Evolutionary conservation across 1,140 invertebrate genomes (phyloP).

Genomic region (Ephestia elutella): DNA sequence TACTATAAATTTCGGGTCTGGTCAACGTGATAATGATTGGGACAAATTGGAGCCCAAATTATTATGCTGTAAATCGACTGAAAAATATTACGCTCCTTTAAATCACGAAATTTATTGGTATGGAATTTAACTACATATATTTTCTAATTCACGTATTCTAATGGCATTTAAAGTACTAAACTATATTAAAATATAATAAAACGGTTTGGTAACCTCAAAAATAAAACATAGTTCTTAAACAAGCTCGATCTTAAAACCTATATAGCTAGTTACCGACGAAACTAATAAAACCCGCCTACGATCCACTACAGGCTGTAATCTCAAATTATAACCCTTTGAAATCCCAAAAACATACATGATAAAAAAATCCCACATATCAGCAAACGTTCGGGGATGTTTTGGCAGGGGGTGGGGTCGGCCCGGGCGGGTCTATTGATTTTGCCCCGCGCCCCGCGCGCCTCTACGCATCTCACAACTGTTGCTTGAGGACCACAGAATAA

Average conservation of each 20-base stretch:
- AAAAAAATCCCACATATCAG: slow-evolving; percentile 29
- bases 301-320: no score
- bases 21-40: slow-evolving; percentile 11
- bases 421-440: slow-evolving; percentile 55
- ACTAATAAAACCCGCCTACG: no score
- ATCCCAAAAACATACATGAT: not conserved
- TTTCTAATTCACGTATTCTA: no score
- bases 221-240: no score
- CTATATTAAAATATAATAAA: no score
- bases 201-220: no score
- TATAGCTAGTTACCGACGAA: no score
- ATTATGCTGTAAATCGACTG: not conserved
- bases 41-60: slow-evolving; percentile 15
- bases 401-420: slow-evolving; percentile 29
- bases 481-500: slow-evolving; percentile 29
- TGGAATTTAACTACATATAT: no score
- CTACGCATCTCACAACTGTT: slow-evolving; percentile 61
- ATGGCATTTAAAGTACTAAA: no score
- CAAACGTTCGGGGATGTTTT: slow-evolving; percentile 34
- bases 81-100: not conserved
- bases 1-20: not conserved
- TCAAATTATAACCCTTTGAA: slow-evolving; percentile 3
- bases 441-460: slow-evolving; percentile 28
- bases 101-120: no score
- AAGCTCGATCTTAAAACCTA: no score